Base-by-base conservation (phyloP, 2,888 invertebrate genomes). In the Nipponacmea schrenckii region DNA sequence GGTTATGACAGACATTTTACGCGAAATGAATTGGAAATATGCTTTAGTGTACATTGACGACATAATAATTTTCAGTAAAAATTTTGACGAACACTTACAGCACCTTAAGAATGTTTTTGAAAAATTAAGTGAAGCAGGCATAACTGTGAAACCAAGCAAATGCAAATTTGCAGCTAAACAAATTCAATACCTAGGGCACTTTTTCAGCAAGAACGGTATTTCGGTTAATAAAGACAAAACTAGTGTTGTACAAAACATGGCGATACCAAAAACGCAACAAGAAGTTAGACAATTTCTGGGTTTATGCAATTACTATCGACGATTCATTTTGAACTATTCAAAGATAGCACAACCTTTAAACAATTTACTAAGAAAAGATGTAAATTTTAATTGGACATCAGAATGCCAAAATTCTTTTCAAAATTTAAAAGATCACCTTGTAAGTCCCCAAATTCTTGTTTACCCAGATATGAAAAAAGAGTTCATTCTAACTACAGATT, bases 121-220 rank as follows among this genome's bases (percentile, higher is more conserved):
- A n/a, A n/a, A n/a, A n/a, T n/a, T n/a, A n/a, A n/a, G n/a, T n/a
- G 56, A 27, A 64, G 20, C 69, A 48, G 50, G 50, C 39, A 62
- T 14, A 56, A 15, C 50, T 72, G 64, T 67, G 69, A 24, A 69
- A 63, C 63, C 69, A 69, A 17, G 46, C 63, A 71, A 71, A 65
- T 67, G 70, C 46, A n/a, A 20, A 14, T 73, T 73, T 56, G 67
- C 65, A 14, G 45, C 66, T 14, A 67, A 50, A 45, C 17, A 50
- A 27, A 14, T 70, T 8, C 26, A 56, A 50, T 70, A 67, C 64
- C 27, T 73, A 24, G 70, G 73, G 20, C 70, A 46, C 45, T 7
- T 69, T n/a, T n/a, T n/a, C n/a, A n/a, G n/a, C n/a, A n/a, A n/a
- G n/a, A n/a, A n/a, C n/a, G n/a, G n/a, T n/a, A 20, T 39, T 69